A percentile compares a stretch with the other conserved stretches of the same genome.
Conservation (phyloP, 2,797 vertebrate genomes). For the Crax fasciolata region DNA sequence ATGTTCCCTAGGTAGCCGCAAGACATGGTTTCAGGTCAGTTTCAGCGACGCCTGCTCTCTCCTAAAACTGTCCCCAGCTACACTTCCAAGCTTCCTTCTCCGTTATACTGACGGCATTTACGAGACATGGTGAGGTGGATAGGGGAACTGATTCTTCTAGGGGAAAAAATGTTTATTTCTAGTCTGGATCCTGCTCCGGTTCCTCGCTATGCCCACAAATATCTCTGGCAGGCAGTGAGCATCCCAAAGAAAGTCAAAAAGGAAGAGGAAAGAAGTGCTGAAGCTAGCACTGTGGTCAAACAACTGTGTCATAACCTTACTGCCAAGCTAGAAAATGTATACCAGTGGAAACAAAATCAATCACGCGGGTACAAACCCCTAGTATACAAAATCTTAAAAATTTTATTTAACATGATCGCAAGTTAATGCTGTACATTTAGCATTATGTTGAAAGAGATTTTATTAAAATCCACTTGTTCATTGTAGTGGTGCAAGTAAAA, state of each 20-base stretch:
- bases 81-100: background rate
- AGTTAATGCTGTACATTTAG: background rate
- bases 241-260: background rate
- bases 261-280: background rate
- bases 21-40: background rate
- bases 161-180: background rate
- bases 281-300: background rate
- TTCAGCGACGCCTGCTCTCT: background rate
- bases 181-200: background rate
- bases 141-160: background rate
- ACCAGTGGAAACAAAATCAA: background rate
- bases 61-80: background rate
- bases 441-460: background rate
- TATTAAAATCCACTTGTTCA: background rate
- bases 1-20: background rate
- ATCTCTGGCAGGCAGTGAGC: background rate
- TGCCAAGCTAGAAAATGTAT: background rate
- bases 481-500: background rate
- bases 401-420: fast-evolving
- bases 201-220: background rate
- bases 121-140: fast-evolving
- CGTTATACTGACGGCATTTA: fast-evolving
- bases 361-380: background rate
- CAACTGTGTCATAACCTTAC: background rate
- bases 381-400: background rate